These are phyloP conservation scores for Nothobranchius kuhntae DNA, from an alignment of 2,113 vertebrate genomes.

Conservation along the genomic window DNA sequence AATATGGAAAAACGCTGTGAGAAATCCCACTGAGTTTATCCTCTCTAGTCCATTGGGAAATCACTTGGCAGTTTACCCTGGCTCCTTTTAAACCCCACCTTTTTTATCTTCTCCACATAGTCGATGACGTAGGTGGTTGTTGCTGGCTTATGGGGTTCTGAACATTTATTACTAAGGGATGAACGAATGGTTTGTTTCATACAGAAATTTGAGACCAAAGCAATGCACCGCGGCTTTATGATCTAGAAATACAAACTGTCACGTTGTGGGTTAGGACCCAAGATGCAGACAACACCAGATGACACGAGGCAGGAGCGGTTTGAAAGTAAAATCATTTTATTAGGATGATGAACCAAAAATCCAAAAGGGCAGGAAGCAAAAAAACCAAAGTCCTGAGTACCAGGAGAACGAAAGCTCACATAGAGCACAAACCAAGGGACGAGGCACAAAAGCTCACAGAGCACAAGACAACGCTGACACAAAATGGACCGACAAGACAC, in stretches of 20 bases:
- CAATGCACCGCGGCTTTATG: not conserved
- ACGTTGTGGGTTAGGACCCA: too few relatives aligned
- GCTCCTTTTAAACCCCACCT: conserved; percentile 33
- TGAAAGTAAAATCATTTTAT: too few relatives aligned
- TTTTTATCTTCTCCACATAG: conserved; percentile 16
- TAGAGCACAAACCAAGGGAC: too few relatives aligned
- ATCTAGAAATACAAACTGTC: conserved; percentile 1
- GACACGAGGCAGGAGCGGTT: too few relatives aligned
- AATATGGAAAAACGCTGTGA: conserved; percentile 16
- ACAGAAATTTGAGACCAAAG: not conserved
- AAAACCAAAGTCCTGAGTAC: too few relatives aligned
- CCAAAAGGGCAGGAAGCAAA: too few relatives aligned
- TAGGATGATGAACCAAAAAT: too few relatives aligned
- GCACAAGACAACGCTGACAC: too few relatives aligned
- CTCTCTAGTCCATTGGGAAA: conserved; percentile 35
- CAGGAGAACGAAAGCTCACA: too few relatives aligned
- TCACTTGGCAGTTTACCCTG: conserved; percentile 39
- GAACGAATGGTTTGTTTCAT: not conserved
- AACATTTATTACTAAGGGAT: conserved; percentile 12
- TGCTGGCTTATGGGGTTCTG: not conserved
- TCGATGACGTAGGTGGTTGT: not conserved
- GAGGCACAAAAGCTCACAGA: too few relatives aligned
- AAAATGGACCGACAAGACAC: too few relatives aligned
- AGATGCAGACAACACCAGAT: too few relatives aligned
- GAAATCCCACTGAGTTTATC: conserved; percentile 46